Conservation (phyloP, 2,113 vertebrate genomes). For the Orycteropus afer region DNA sequence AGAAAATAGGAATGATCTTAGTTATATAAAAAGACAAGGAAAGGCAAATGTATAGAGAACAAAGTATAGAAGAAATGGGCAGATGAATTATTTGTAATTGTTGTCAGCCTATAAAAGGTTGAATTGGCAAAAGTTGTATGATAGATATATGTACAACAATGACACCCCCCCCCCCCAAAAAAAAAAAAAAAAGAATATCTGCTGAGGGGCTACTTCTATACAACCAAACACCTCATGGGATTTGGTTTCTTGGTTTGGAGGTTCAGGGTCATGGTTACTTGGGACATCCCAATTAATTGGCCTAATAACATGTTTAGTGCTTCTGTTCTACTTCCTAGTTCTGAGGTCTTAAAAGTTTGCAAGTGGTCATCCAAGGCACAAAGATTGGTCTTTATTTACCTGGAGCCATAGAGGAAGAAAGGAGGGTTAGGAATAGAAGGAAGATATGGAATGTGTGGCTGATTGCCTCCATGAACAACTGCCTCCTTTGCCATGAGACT, state of each 20-base stretch:
- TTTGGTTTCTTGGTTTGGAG: neutral
- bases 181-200: no score
- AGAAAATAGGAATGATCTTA: neutral
- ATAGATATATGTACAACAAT: neutral
- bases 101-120: neutral
- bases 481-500: neutral
- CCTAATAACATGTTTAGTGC: neutral
- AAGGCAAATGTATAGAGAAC: neutral
- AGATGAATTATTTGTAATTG: neutral
- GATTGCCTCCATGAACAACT: neutral
- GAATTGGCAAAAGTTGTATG: neutral
- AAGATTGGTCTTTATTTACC: neutral
- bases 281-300: neutral
- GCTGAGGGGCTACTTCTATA: neutral
- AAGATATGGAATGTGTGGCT: neutral
- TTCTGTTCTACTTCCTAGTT: no score
- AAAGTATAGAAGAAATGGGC: neutral
- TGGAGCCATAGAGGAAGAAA: neutral
- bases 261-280: neutral
- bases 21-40: neutral
- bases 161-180: no score
- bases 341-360: no score
- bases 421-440: neutral
- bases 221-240: neutral
- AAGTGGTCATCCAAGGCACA: neutral